phyloP scores from a whole-genome alignment of 2,797 vertebrate genomes.

The Intellagama lesueurii region DNA sequence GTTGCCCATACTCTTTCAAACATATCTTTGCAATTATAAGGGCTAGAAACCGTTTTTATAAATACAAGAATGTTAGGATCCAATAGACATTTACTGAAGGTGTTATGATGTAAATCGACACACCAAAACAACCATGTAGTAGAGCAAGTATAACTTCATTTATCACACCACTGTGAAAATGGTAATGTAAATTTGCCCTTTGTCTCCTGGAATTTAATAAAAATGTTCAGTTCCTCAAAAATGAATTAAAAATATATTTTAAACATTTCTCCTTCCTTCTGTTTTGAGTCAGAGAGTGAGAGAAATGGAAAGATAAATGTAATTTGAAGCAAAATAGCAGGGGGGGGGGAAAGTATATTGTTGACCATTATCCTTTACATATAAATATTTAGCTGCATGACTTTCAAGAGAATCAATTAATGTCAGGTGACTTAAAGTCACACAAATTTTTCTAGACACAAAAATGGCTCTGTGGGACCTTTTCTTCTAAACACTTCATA shows the following conservation, averaged over 20 bases:
- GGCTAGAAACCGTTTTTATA: not conserved
- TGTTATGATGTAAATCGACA: not conserved
- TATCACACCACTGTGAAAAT: not conserved
- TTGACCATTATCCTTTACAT: slow-evolving; percentile 21
- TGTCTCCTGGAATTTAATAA: not conserved
- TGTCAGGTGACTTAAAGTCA: not conserved
- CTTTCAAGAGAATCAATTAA: slow-evolving; percentile 2
- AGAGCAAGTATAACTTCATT: not conserved
- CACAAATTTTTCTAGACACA: slow-evolving; percentile 6
- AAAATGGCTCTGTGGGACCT: slow-evolving; percentile 11
- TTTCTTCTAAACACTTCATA: slow-evolving; percentile 2
- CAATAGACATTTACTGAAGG: not conserved
- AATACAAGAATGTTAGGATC: not conserved
- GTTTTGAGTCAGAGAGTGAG: slow-evolving; percentile 23
- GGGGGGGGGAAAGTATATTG: not conserved
- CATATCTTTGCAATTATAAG: not conserved
- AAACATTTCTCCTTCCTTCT: slow-evolving; percentile 29
- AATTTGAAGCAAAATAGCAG: slow-evolving; percentile 47
- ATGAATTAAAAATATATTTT: slow-evolving; percentile 28
- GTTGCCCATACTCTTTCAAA: not conserved
- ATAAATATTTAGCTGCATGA: slow-evolving; percentile 21
- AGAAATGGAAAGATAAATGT: slow-evolving; percentile 14
- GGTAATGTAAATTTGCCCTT: not conserved
- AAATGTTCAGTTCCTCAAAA: not conserved
- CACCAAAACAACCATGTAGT: not conserved